Evolutionary conservation across 2,888 invertebrate genomes (phyloP).

Genomic region (Bombylius discolor): DNA sequence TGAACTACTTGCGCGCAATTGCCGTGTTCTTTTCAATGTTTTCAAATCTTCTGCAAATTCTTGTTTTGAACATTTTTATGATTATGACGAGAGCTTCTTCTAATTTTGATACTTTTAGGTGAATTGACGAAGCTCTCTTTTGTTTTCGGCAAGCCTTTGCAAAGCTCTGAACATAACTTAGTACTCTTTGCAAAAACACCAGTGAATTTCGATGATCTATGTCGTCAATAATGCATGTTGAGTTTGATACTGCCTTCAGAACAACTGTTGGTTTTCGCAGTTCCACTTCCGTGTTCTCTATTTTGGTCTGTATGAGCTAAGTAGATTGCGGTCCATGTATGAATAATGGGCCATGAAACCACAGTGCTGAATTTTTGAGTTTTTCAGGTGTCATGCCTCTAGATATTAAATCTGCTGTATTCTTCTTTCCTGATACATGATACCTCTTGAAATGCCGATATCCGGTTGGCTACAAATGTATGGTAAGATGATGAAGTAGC

Average conservation of each 20-base stretch:
- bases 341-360: background rate
- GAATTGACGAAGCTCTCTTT: too few species aligned
- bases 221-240: background rate
- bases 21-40: too few species aligned
- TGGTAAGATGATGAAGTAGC: background rate
- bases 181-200: background rate
- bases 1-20: too few species aligned
- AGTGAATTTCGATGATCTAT: background rate
- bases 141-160: too few species aligned
- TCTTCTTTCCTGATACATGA: background rate
- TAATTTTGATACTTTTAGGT: too few species aligned
- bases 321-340: background rate
- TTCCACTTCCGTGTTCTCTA: background rate
- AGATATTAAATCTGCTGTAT: background rate
- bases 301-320: background rate
- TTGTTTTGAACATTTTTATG: too few species aligned
- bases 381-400: background rate
- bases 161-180: background rate
- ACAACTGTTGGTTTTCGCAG: background rate
- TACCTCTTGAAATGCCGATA: background rate
- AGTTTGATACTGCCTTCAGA: background rate
- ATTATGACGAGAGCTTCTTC: too few species aligned
- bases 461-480: constrained; percentile 3
- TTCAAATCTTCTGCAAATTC: too few species aligned
- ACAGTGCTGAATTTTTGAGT: background rate